A percentile compares a stretch with the other conserved stretches of the same genome.
Conservation (phyloP, 2,113 vertebrate genomes). For the Leptobrachium ailaonicum region DNA sequence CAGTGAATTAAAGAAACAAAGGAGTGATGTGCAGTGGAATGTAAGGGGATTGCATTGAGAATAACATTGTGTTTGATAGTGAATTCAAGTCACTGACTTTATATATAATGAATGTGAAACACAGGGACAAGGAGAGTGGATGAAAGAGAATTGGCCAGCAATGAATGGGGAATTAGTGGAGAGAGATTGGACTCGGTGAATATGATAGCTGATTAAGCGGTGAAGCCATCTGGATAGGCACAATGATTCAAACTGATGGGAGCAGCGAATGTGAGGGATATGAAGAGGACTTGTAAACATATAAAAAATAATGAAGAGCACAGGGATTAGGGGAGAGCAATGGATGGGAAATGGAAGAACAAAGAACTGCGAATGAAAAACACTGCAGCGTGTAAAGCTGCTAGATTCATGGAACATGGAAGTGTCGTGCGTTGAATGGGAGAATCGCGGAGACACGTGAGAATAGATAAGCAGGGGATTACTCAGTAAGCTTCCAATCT, state of each 20-base stretch:
- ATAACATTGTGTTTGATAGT: no score
- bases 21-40: background rate
- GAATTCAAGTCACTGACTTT: background rate
- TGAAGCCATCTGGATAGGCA: background rate
- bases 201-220: no score
- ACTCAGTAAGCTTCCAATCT: no score
- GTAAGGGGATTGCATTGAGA: no score
- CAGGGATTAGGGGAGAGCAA: background rate
- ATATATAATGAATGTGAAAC: background rate
- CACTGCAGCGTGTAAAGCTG: no score
- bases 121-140: conserved; percentile 2
- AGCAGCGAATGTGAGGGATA: background rate
- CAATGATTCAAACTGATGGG: no score
- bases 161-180: background rate
- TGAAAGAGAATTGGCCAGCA: background rate
- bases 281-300: background rate
- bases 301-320: background rate
- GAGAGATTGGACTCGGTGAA: background rate
- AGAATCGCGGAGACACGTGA: no score
- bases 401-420: no score
- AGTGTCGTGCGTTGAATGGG: no score
- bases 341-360: background rate
- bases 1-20: background rate
- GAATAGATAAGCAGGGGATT: no score
- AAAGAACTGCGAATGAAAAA: background rate